Conservation (phyloP, 2,113 vertebrate species). For the Panurus biarmicus region DNA sequence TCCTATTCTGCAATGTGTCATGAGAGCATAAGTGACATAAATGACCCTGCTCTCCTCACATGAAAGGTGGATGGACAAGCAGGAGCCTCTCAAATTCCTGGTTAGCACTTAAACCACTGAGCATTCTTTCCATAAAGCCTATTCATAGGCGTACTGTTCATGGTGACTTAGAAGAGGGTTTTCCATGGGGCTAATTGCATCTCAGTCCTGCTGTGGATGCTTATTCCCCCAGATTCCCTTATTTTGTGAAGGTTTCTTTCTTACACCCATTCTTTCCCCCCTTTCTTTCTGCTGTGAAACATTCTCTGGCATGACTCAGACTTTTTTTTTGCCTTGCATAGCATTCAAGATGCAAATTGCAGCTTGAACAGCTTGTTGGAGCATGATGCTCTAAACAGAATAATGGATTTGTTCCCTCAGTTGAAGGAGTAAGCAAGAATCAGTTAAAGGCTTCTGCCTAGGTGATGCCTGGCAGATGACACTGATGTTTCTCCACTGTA, state of each 20-base stretch:
- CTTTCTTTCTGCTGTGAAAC: background rate
- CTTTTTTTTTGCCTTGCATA: background rate
- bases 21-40: background rate
- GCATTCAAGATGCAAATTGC: background rate
- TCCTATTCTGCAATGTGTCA: background rate
- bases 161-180: background rate
- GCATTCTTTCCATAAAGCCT: background rate
- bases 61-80: background rate
- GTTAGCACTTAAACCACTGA: background rate
- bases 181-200: background rate
- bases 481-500: background rate
- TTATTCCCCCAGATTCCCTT: background rate
- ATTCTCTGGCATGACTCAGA: background rate
- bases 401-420: background rate
- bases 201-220: background rate
- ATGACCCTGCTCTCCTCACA: background rate
- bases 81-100: background rate
- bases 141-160: background rate
- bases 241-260: background rate
- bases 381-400: background rate
- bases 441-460: background rate
- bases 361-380: background rate
- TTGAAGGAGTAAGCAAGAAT: background rate
- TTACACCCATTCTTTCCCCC: background rate
- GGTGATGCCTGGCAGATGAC: background rate